These are phyloP conservation scores for Xestia rhomboidea DNA, from an alignment of 2,888 invertebrate species.

Conservation along the genomic window DNA sequence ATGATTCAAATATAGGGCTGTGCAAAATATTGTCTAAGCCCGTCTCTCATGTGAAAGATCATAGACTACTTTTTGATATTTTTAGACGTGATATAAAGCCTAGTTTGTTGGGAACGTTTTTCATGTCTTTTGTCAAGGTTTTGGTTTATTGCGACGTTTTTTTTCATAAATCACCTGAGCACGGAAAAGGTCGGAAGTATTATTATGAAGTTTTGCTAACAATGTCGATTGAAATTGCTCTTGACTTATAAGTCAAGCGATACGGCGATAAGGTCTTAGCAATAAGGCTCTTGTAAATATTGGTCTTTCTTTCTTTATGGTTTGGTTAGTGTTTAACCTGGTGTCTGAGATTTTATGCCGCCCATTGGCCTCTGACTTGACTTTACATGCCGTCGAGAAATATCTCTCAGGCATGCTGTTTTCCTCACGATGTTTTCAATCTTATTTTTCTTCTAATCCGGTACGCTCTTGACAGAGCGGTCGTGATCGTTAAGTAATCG, in stretches of 20 bases:
- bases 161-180: constrained; percentile 9
- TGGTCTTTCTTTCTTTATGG: no score
- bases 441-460: no score
- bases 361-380: no score
- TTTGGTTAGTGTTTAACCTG: no score
- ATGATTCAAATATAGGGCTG: constrained; percentile 35
- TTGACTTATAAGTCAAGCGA: no score
- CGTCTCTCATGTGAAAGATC: constrained; percentile 3
- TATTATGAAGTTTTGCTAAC: neutral
- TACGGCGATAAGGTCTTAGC: no score
- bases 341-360: no score
- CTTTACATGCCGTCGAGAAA: no score
- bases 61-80: constrained; percentile 30
- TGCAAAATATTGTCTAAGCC: constrained; percentile 41
- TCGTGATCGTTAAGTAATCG: no score
- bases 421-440: no score
- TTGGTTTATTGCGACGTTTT: constrained; percentile 6
- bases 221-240: neutral
- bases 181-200: constrained; percentile 7
- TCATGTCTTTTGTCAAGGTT: constrained; percentile 13
- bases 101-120: constrained; percentile 10
- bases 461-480: no score
- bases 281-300: neutral
- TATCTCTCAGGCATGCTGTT: no score
- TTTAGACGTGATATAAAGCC: constrained; percentile 3